Percentiles rank a stretch among this genome's conserved stretches.
These are phyloP conservation scores for Pseudorasbora parva DNA, from an alignment of 2,113 vertebrate genomes.

Conservation along the genomic window DNA sequence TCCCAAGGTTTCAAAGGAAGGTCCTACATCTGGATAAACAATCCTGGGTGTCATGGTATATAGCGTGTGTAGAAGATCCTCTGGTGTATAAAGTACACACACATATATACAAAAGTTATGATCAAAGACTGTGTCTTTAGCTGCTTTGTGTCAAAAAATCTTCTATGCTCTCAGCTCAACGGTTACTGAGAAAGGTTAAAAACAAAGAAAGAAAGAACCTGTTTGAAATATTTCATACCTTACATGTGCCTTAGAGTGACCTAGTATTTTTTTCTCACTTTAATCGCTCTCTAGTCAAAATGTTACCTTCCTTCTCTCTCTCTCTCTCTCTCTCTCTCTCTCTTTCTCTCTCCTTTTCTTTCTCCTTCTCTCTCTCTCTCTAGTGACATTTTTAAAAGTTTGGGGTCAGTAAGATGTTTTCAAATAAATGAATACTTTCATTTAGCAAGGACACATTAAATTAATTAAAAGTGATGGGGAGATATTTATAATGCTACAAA, in stretches of 20 bases:
- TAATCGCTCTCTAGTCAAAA: slow-evolving; percentile 4
- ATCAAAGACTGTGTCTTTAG: slow-evolving; percentile 12
- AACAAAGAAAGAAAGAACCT: not conserved
- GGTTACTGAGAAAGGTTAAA: not conserved
- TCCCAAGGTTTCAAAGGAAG: slow-evolving; percentile 38
- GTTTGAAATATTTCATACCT: not conserved
- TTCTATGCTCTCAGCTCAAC: not conserved
- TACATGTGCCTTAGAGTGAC: not conserved
- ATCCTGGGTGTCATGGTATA: slow-evolving; percentile 41
- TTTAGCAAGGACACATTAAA: not conserved
- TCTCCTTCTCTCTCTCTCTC: not conserved
- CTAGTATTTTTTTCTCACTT: not conserved
- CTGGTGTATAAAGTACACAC: not conserved
- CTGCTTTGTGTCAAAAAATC: not conserved
- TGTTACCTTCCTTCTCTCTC: not conserved
- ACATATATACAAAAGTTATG: slow-evolving; percentile 6
- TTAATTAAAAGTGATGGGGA: not conserved
- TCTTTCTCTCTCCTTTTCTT: too few species aligned
- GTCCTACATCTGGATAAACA: slow-evolving; percentile 46
- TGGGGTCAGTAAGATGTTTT: not conserved
- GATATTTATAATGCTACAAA: not conserved
- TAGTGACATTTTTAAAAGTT: too few species aligned
- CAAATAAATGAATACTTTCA: not conserved
- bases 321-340: too few species aligned
- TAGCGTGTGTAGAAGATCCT: slow-evolving; percentile 8